A percentile compares a stretch with the other conserved stretches of the same genome.
phyloP scores from a whole-genome alignment of 2,797 vertebrate species.

The Sebastolobus altivelis region DNA sequence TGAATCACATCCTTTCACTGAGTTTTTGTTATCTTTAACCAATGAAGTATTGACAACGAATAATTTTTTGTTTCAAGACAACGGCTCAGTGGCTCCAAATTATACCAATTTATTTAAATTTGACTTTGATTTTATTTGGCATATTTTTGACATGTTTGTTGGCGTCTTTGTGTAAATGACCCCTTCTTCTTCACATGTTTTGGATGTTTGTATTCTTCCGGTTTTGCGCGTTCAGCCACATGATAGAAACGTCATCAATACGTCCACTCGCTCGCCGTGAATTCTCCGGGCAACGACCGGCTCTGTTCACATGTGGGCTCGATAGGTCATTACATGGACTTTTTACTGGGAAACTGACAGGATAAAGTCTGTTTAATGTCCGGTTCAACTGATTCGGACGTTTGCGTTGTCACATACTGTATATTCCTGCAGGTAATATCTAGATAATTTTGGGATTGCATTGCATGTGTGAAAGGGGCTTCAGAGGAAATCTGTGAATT shows the following conservation, averaged over 20 bases:
- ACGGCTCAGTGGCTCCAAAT: too few species aligned
- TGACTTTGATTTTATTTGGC: too few species aligned
- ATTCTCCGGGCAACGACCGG: background rate
- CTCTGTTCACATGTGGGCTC: background rate
- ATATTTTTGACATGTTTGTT: background rate
- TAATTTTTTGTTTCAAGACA: too few species aligned
- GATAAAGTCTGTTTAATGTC: background rate
- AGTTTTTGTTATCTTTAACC: too few species aligned
- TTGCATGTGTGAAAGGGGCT: background rate
- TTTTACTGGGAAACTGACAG: background rate
- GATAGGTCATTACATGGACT: background rate
- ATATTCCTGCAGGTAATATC: background rate
- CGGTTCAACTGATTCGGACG: background rate
- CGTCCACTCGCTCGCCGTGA: background rate
- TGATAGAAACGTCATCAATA: background rate
- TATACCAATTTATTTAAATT: too few species aligned
- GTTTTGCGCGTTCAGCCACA: background rate
- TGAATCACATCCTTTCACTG: too few species aligned
- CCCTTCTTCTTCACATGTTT: background rate
- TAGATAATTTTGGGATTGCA: background rate
- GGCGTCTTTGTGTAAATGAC: background rate
- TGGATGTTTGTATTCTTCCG: background rate
- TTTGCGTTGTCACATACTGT: background rate
- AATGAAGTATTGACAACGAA: too few species aligned
- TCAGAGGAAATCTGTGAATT: constrained; percentile 36